These are phyloP conservation scores for Rapana venosa DNA, from an alignment of 2,888 invertebrate genomes.

Conservation along the genomic window DNA sequence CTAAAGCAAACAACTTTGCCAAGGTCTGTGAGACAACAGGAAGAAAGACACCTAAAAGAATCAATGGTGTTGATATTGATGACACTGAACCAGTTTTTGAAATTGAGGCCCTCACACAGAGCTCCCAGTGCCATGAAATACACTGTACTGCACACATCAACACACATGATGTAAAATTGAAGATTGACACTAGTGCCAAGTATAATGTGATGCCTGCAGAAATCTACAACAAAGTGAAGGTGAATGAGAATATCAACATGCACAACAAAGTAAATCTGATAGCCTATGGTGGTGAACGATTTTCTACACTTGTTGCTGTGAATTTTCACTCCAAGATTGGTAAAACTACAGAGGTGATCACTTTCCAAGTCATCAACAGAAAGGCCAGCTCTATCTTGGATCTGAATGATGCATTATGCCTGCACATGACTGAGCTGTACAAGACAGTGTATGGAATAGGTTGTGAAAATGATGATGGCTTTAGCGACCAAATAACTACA, in stretches of 20 bases:
- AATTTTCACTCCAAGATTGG: background rate
- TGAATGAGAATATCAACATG: background rate
- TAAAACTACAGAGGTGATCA: background rate
- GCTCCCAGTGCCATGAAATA: background rate
- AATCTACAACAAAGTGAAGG: background rate
- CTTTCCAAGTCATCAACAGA: background rate
- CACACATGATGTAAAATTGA: background rate
- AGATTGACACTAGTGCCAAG: conserved; percentile 10
- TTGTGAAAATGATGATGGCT: background rate
- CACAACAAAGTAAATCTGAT: background rate
- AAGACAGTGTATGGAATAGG: background rate
- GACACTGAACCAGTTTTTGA: background rate
- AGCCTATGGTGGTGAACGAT: background rate
- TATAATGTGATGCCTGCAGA: background rate
- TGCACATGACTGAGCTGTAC: conserved; percentile 41
- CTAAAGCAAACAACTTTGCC: background rate
- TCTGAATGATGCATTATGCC: background rate
- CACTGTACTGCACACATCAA: conserved; percentile 15
- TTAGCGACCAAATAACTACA: conserved; percentile 19
- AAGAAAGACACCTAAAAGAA: conserved; percentile 18
- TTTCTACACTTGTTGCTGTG: background rate
- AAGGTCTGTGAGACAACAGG: conserved; percentile 7
- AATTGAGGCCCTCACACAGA: conserved; percentile 18
- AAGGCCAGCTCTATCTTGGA: background rate
- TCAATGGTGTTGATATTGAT: conserved; percentile 3